These are phyloP conservation scores for Tachycineta bicolor DNA, from an alignment of 2,113 vertebrate genomes.

Conservation along the genomic window DNA sequence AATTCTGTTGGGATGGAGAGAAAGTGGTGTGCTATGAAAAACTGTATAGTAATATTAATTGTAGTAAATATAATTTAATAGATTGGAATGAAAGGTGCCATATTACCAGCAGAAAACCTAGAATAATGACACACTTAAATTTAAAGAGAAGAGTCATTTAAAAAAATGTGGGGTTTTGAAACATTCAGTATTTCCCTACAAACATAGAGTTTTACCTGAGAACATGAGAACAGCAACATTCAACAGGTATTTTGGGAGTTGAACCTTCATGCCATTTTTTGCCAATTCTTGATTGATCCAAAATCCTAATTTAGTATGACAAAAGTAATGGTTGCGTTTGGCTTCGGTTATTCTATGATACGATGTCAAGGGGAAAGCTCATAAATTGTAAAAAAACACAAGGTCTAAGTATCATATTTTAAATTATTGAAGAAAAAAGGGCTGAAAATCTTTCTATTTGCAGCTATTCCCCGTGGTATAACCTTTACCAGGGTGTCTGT, in stretches of 20 bases:
- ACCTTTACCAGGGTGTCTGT: neutral
- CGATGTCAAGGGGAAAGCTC: neutral
- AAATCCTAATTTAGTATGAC: neutral
- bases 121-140: neutral
- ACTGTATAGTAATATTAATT: neutral
- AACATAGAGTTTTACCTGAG: neutral
- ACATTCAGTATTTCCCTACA: neutral
- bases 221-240: neutral
- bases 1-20: neutral
- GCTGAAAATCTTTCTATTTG: neutral
- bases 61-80: neutral
- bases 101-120: neutral
- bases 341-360: neutral
- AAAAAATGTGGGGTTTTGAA: neutral
- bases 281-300: neutral
- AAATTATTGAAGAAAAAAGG: neutral
- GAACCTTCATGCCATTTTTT: neutral
- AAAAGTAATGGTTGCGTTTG: neutral
- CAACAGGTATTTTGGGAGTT: neutral
- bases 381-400: neutral
- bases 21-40: neutral
- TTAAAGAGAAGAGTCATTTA: neutral
- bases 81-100: neutral
- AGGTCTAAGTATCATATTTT: neutral
- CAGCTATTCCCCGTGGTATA: neutral